Base-by-base conservation (phyloP, 2,888 invertebrate genomes). In the Neria commutata region DNA sequence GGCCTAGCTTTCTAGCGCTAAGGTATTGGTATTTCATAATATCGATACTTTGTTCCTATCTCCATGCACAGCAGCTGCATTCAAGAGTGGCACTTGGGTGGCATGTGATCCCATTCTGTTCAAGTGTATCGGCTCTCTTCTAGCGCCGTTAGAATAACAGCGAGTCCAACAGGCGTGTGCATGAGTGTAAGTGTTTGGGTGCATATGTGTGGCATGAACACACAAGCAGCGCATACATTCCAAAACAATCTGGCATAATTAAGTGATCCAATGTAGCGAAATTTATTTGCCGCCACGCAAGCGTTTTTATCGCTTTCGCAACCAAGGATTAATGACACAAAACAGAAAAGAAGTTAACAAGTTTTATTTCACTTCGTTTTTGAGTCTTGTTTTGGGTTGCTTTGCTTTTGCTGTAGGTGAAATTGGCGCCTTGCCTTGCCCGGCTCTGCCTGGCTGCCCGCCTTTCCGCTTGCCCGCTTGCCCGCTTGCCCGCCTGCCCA, bases 341-440 rank as follows among this genome's bases (percentile, higher is more conserved):
- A 45, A 56, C 54, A 47, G 16, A 23, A 48, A 54, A 54, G 50
- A 55, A 58, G 58, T 58, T 58, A 25, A 37, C 29, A 42, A 42
- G 6, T 42, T 42, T 19, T 10, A 3, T 14, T 19, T 42, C 3
- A 42, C 5, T 42, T 19, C 14, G 4, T 42, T 42, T 3, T 42
- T 19, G 5, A 11, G 17, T 42, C 21, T 42, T 37, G 8, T 37
- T 37, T 37, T n/a, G n/a, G n/a, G 42, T 19, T 42, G 6, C 29
- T 17, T 37, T n/a, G 37, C n/a, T 17, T 19, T 19, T 42, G 42
- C 19, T 3, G 16, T 25, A 3, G 17, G 3, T 19, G n/a, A 26
- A 60, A 59, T 65, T 67, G 67, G 65, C 65, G 65, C 65, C 65
- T 65, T 61, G 54, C 58, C 54, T 54, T 59, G 55, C 61, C 48